Base-by-base conservation (phyloP, 2,797 vertebrate genomes). In the Siniperca scherzeri region DNA sequence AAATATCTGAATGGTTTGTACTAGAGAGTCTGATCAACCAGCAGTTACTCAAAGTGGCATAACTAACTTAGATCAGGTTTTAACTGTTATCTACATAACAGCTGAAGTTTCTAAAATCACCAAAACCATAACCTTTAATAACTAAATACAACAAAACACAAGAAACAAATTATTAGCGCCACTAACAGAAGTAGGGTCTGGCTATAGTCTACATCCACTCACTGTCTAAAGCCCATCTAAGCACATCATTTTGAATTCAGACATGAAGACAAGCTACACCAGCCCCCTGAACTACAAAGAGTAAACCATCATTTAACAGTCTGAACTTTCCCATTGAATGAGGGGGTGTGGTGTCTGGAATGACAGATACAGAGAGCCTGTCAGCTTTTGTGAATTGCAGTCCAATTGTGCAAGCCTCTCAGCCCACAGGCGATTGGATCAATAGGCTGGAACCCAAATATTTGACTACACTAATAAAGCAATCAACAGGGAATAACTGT, bases 401-500 rank as follows among this genome's bases (percentile, higher is more conserved):
- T 64, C 56, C 66, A 80, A 67, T 50, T 71, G 78, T 46, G 56
- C 76, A 67, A 73, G 81, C 73, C 46, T 85, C 77, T 78, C 72
- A 61, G 72, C 68, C 70, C 83, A 56, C 75, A 59, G 64, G 68
- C 52, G 3, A 85, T 73, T 17, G 48, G 77, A 91, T 90, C 89
- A 75, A 91, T 82, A 70, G 71, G 73, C 70, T 73, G 70, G 66
- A 85, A 85, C 62, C 82, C 72, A 86, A 92, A 90, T 90, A 88
- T 91, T 82, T 88, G 73, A 89, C 76, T 73, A 70, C 22, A 70
- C 53, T 68, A 74, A 90, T 88, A 82, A 53, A 79, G 68, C 74
- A 82, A 82, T 87, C 77, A 70, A 78, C 60, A 72, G 25, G 61
- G 68, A 64, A 80, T 82, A 80, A 74, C 52, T 62, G 52, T 44